phyloP scores from a whole-genome alignment of 1,140 invertebrate species.

The Olivierus martensii region DNA sequence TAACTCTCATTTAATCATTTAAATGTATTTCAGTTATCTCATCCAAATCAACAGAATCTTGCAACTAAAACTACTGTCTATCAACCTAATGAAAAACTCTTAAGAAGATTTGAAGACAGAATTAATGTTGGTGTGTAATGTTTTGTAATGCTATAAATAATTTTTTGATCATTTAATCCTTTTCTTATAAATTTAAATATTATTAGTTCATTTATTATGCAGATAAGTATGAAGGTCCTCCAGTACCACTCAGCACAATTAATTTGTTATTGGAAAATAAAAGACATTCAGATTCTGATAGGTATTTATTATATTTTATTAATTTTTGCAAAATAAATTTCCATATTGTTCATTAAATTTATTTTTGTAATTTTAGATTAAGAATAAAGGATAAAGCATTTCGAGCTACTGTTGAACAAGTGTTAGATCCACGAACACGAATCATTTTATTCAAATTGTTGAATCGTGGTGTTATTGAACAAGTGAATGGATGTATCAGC shows the following conservation, averaged over 20 bases:
- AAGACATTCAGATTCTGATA: conserved; percentile 52
- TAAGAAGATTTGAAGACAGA: conserved; percentile 60
- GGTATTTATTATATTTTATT: conserved; percentile 44
- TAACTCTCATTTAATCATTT: too few species aligned
- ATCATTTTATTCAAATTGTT: conserved; percentile 70
- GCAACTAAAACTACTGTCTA: conserved; percentile 44
- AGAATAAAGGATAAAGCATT: conserved; percentile 85
- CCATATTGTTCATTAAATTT: not conserved
- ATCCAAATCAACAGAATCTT: too few species aligned
- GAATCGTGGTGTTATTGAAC: conserved; percentile 58
- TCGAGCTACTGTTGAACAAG: conserved; percentile 42
- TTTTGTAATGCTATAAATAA: not conserved
- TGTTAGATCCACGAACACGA: conserved; percentile 62
- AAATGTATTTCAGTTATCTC: too few species aligned
- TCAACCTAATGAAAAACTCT: conserved; percentile 65
- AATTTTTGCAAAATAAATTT: conserved; percentile 48
- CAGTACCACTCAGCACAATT: not conserved
- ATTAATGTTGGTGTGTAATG: conserved; percentile 49
- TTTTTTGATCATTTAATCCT: too few species aligned
- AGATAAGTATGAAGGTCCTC: too few species aligned
- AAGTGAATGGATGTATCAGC: conserved; percentile 67
- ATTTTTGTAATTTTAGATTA: conserved; percentile 19
- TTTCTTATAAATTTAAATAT: too few species aligned
- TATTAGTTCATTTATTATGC: too few species aligned
- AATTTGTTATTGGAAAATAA: conserved; percentile 30